Evolutionary conservation across 2,888 invertebrate species (phyloP).

Genomic region (Taphrorychus bicolor): DNA sequence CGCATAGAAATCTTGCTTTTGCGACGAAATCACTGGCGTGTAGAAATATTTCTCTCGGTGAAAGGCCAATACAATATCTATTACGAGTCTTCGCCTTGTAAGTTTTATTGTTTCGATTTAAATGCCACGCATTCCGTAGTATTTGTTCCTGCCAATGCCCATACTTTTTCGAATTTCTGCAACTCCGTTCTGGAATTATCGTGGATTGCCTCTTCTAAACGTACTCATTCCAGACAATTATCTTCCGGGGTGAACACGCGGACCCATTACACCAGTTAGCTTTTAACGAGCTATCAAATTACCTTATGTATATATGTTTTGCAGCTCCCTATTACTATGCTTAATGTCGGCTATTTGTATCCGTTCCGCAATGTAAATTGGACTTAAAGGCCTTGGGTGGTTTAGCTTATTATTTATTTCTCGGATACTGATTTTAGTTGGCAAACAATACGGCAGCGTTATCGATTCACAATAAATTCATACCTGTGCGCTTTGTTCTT

Average conservation of each 20-base stretch:
- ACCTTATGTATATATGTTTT: constrained; percentile 35
- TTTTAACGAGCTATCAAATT: constrained; percentile 34
- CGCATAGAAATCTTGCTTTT: not conserved
- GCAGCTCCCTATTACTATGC: constrained; percentile 28
- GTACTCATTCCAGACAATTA: constrained; percentile 18
- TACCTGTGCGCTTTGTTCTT: not conserved
- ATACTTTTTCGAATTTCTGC: not conserved
- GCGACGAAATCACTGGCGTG: not conserved
- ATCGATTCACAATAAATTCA: constrained; percentile 20
- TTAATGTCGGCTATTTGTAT: constrained; percentile 35
- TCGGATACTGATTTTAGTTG: constrained; percentile 28
- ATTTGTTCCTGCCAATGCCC: not conserved
- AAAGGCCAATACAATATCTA: not conserved
- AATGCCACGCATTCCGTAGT: not conserved
- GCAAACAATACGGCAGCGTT: constrained; percentile 23
- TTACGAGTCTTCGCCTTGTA: not conserved
- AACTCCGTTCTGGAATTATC: not conserved
- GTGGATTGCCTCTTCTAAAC: not conserved
- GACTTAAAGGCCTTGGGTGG: constrained; percentile 33
- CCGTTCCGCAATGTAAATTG: constrained; percentile 36
- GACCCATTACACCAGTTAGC: constrained; percentile 19
- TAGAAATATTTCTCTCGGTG: not conserved
- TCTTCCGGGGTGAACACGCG: constrained; percentile 20
- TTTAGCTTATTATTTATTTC: constrained; percentile 35
- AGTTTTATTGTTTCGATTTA: not conserved